A percentile compares a stretch with the other conserved stretches of the same genome.
Evolutionary conservation across 37 sponge, comb jelly and placozoan genomes (phyloP).

Genomic region (Theonella swinhoei): DNA sequence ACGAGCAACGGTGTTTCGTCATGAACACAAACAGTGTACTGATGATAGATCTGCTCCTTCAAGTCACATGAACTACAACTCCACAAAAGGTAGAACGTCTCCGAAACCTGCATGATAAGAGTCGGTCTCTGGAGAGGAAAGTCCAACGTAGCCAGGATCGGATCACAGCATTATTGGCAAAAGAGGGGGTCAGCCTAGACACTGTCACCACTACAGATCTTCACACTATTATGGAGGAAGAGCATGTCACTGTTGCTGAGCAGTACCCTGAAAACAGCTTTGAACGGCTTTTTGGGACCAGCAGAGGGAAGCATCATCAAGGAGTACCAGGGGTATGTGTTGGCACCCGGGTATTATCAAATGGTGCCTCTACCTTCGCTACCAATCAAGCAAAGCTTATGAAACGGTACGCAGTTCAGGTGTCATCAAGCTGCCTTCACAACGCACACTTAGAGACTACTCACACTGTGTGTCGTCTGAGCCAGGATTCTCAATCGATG

Average conservation of each 20-base stretch:
- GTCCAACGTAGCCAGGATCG: neutral
- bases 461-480: slow-evolving; percentile 26
- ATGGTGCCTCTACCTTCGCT: slow-evolving; percentile 52
- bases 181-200: neutral
- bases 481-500: slow-evolving; percentile 46
- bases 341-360: slow-evolving; percentile 52
- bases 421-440: slow-evolving; percentile 19
- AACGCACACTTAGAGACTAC: slow-evolving; percentile 59
- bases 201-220: neutral
- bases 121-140: neutral
- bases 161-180: neutral
- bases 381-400: slow-evolving; percentile 46
- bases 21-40: neutral
- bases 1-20: neutral
- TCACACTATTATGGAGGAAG: neutral
- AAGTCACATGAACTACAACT: slow-evolving; percentile 13
- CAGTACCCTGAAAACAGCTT: slow-evolving; percentile 11
- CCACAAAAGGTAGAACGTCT: neutral
- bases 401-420: slow-evolving; percentile 27
- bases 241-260: neutral
- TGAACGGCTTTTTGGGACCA: slow-evolving; percentile 42
- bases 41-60: neutral
- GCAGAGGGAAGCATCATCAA: slow-evolving; percentile 10
- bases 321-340: slow-evolving; percentile 12
- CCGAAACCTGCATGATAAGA: slow-evolving; percentile 1